Evolutionary conservation across 2,797 vertebrate genomes (phyloP), one percentile per base, ranked within the genome.

Genomic region (Cuculus canorus): DNA sequence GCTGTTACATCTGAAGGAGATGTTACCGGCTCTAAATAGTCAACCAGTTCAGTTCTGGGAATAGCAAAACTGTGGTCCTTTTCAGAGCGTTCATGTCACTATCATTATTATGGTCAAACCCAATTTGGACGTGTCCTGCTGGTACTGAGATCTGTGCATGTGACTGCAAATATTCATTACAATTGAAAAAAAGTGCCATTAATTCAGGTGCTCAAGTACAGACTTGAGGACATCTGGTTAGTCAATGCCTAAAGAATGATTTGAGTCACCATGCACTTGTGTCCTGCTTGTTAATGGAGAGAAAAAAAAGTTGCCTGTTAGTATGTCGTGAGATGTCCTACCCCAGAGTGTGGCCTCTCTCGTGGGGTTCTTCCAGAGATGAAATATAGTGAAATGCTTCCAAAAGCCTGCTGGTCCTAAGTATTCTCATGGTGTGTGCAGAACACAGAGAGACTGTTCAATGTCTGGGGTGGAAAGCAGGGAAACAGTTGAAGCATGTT

Each of bases 191-290:
- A n/a, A n/a, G n/a, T 39, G 43, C 23, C 69, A 2, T 48, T 82
- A 82, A 78, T 90, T 83, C 57, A 64, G 59, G 27, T 79, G 68
- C 33, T 50, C 43, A 73, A 73, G 35, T 64, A 53, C 68, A 86
- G 41, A 47, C 63, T 37, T 81, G 65, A 78, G 79, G 75, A 56
- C 52, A 66, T 72, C 43, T 93, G 64, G 19, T 79, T 73, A 73
- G 52, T 75, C 25, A 10, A 11, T 68, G 80, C 65, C 28, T 54
- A 6, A 52, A 22, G 35, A n/a, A 33, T 88, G 56, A 53, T 73
- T 83, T 56, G 39, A 76, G 50, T 66, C 52, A 56, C 63, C 1
- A 0, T 30, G 30, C 33, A 16, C 16, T 4, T 1, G 5, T n/a
- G 76, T 68, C 53, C 41, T 48, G 28, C 45, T 43, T 53, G 23